These are phyloP conservation scores for Hydrolagus colliei DNA, from an alignment of 2,797 vertebrate genomes.

Conservation along the genomic window DNA sequence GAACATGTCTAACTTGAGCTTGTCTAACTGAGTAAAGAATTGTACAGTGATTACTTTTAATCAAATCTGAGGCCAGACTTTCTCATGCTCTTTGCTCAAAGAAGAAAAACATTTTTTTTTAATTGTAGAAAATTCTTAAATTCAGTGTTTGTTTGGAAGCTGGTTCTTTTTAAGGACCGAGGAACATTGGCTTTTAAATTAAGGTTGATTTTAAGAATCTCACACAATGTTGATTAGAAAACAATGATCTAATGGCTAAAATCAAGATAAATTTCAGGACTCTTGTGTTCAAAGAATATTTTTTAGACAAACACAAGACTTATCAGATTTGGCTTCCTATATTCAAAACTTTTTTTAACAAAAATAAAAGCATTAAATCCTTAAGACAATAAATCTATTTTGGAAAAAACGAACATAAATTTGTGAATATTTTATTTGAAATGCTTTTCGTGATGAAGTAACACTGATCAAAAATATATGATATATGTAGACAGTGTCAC, in stretches of 20 bases:
- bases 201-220: no score
- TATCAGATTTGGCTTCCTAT: slow-evolving; percentile 13
- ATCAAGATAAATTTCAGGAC: no score
- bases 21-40: background rate
- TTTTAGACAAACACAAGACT: background rate
- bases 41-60: background rate
- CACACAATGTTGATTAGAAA: no score
- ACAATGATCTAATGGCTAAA: no score
- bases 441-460: background rate
- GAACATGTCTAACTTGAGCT: background rate
- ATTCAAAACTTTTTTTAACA: background rate
- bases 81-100: no score
- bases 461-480: background rate
- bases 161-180: no score
- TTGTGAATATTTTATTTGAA: slow-evolving; percentile 26
- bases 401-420: slow-evolving; percentile 6
- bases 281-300: background rate
- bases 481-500: no score
- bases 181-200: no score
- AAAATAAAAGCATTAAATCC: background rate
- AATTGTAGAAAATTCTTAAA: no score
- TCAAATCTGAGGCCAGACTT: background rate
- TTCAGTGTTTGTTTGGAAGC: no score
- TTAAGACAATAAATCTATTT: slow-evolving; percentile 24
- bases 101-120: no score